These are phyloP conservation scores for Uropetala carovei DNA, from an alignment of 2,888 invertebrate genomes.

Conservation along the genomic window DNA sequence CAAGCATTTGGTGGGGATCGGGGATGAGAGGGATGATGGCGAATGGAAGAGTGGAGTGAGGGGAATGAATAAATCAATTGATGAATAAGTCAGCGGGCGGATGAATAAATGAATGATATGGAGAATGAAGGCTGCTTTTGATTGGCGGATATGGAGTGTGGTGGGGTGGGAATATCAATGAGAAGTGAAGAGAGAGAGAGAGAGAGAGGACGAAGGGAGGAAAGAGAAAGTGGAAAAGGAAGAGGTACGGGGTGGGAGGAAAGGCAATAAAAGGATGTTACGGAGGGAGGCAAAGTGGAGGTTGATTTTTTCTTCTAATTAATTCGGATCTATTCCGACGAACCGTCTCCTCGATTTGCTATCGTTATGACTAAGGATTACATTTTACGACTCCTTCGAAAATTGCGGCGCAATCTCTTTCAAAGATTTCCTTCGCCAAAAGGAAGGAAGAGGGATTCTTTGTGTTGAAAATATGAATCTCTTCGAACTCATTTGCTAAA, in stretches of 20 bases:
- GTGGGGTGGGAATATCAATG: conserved; percentile 33
- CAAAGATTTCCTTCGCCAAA: neutral
- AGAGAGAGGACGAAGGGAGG: neutral
- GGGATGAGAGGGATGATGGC: neutral
- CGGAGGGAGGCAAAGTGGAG: neutral
- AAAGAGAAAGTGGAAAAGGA: neutral
- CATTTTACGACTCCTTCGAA: conserved; percentile 15
- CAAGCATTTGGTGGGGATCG: neutral
- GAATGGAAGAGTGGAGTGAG: neutral
- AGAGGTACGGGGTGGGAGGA: neutral
- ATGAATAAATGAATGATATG: conserved; percentile 64
- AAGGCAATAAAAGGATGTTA: neutral
- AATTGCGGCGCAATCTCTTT: conserved; percentile 18
- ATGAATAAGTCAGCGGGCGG: conserved; percentile 58
- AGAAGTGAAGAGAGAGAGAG: conserved; percentile 16
- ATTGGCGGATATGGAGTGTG: conserved; percentile 40
- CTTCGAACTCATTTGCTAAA: conserved; percentile 9
- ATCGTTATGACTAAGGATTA: conserved; percentile 39
- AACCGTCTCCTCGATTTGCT: neutral
- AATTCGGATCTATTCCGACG: conserved; percentile 34
- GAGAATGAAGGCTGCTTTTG: conserved; percentile 50
- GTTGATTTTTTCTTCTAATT: conserved; percentile 35
- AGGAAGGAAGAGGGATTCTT: conserved; percentile 7
- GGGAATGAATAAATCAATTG: conserved; percentile 61
- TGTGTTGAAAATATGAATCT: neutral